Evolutionary conservation across 2,888 invertebrate genomes (phyloP), one percentile per base, ranked within the genome.

Genomic region (Priocnemis perturbator): DNA sequence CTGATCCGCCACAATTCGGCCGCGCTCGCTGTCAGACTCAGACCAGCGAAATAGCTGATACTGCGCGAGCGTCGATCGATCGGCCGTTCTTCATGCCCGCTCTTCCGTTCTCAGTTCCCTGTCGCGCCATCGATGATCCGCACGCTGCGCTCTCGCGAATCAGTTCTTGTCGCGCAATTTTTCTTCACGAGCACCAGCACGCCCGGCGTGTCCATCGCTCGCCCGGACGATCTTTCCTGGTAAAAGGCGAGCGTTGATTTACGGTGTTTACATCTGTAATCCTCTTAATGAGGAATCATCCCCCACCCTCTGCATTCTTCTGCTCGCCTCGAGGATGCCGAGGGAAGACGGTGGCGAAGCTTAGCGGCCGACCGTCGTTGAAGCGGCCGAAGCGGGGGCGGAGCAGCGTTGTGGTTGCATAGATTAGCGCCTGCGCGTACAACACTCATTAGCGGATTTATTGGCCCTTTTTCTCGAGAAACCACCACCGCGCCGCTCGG

Each of bases 391-490:
- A 50, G 17, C 20, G 61, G 65, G 66, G 84, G 84, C 82, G 83
- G 82, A 70, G 81, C 79, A 71, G 60, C 68, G 73, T 83, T 83
- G 83, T 68, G 84, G 83, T 86, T 79, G 80, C 78, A 85, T 82
- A 83, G 83, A 86, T 86, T 85, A 86, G 78, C 85, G 82, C 81
- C 74, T 83, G 78, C 77, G 81, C 83, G 77, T 48, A 79, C 80
- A 84, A 83, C 81, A 82, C 77, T 86, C 83, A 84, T 86, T 87
- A 87, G 81, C 78, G 81, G 76, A 85, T 87, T 85, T 86, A 83
- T 84, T 84, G 69, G 77, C 78, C 71, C 67, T 77, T 78, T 86
- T 78, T n/a, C 56, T 20, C 48, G 66, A 63, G 77, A 81, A 86
- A 82, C 37, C 37, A 67, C 73, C 55, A 21, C 26, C 21, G 15